Evolutionary conservation across 2,797 vertebrate species (phyloP).

Genomic region (Aplochiton taeniatus): DNA sequence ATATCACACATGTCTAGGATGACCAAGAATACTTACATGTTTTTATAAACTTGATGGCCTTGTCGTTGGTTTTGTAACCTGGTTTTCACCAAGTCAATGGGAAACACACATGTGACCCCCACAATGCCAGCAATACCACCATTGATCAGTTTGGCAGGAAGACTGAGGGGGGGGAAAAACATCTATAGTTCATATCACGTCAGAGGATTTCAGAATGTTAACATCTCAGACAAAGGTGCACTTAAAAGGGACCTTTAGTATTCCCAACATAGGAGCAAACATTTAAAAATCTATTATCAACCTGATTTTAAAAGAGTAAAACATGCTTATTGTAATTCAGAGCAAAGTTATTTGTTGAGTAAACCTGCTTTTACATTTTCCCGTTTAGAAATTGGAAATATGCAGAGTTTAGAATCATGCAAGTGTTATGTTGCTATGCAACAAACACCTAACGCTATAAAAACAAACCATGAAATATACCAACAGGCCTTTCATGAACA

Average conservation of each 20-base stretch:
- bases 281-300: too few species aligned
- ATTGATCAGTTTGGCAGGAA: slow-evolving; percentile 87
- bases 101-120: slow-evolving; percentile 87
- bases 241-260: not conserved
- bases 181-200: not conserved
- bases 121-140: slow-evolving; percentile 86
- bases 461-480: too few species aligned
- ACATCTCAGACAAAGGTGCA: not conserved
- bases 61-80: slow-evolving; percentile 85
- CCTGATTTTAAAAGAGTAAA: too few species aligned
- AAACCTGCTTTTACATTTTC: too few species aligned
- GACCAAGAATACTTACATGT: slow-evolving; percentile 75
- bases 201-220: not conserved
- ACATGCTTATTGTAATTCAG: too few species aligned
- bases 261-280: too few species aligned
- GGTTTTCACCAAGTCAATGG: slow-evolving; percentile 86
- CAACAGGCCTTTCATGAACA: too few species aligned
- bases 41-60: slow-evolving; percentile 84
- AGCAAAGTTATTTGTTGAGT: too few species aligned
- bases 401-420: too few species aligned
- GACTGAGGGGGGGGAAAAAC: slow-evolving; percentile 55
- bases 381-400: too few species aligned
- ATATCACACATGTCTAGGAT: too few species aligned
- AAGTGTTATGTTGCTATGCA: not conserved
- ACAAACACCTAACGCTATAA: too few species aligned